Base-by-base conservation (phyloP, 1,140 invertebrate genomes). In the Apis dorsata region DNA sequence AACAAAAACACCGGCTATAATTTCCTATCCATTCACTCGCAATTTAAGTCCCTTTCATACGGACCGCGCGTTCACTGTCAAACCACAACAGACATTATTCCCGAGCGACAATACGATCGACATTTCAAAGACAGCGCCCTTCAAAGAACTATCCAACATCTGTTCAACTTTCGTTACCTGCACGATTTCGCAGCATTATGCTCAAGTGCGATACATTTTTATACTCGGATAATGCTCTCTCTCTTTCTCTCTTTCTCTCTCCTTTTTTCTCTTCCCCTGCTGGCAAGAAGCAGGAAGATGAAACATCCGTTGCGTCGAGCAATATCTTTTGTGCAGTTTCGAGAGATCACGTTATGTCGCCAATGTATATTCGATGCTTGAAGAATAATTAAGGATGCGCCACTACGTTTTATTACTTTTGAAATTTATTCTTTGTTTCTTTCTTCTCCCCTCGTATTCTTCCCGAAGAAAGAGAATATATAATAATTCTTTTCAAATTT, bases 141-240 rank as follows among this genome's bases (percentile, higher is more conserved):
- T 90, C 86, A 90, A 88, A 91, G 90, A 90, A 86, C 86, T 90
- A 91, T 92, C 88, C 85, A 92, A 92, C 92, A 92, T 92, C 91
- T 92, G 92, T 87, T 84, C 85, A 78, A 83, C 85, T 91, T 92
- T 91, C 86, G 79, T 88, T 91, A 91, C 88, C 85, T 89, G 87
- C 81, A 82, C 86, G 81, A 76, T 68, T 83, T 63, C 69, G 84
- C 88, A 89, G 84, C 88, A 89, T 90, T 85, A 90, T 85, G 82
- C 69, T 86, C 85, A 88, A 88, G 79, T 86, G 84, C 83, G 86
- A 85, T 77, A 79, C 86, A 90, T 90, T 74, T 65, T 69, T 83
- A 60, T 53, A n/a, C 62, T 44, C 68, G 68, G 70, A 89, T 84
- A 85, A 86, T 70, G 74, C 59, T 24, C 24, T 55, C 57, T n/a